Percentiles rank a stretch among this genome's conserved stretches.
Evolutionary conservation across 1,140 invertebrate species (phyloP).

Genomic region (Brachionus rotundiformis): DNA sequence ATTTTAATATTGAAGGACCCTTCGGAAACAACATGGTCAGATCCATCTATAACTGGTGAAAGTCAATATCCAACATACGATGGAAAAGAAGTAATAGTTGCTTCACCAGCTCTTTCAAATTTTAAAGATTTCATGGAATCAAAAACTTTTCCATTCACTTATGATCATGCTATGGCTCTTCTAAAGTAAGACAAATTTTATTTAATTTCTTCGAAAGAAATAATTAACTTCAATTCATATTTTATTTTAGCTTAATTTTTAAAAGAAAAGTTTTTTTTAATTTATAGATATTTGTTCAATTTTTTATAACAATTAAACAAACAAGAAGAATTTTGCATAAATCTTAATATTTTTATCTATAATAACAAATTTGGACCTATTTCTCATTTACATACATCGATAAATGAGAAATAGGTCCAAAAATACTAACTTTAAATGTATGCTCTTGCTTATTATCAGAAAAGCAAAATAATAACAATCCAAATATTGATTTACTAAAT

Average conservation of each 20-base stretch:
- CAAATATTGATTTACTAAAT: no score
- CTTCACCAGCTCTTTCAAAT: not conserved
- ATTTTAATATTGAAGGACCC: not conserved
- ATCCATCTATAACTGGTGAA: slow-evolving; percentile 8
- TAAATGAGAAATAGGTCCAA: no score
- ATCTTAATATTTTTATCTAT: no score
- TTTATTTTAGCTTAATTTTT: not conserved
- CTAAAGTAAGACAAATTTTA: not conserved
- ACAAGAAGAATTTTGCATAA: no score
- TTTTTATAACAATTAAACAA: no score
- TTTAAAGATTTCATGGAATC: slow-evolving; percentile 29
- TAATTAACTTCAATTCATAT: no score
- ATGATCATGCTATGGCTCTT: slow-evolving; percentile 39
- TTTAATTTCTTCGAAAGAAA: not conserved
- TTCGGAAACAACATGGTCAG: not conserved
- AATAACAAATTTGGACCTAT: no score
- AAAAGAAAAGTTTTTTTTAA: not conserved
- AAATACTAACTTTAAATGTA: no score
- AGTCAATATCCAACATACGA: not conserved
- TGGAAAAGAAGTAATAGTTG: slow-evolving; percentile 22
- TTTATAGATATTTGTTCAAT: no score
- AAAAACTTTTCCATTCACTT: slow-evolving; percentile 29
- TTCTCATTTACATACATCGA: no score
- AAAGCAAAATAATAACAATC: no score
- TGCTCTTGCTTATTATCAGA: no score